phyloP scores from a whole-genome alignment of 2,797 vertebrate genomes.

The Cheirogaleus major region DNA sequence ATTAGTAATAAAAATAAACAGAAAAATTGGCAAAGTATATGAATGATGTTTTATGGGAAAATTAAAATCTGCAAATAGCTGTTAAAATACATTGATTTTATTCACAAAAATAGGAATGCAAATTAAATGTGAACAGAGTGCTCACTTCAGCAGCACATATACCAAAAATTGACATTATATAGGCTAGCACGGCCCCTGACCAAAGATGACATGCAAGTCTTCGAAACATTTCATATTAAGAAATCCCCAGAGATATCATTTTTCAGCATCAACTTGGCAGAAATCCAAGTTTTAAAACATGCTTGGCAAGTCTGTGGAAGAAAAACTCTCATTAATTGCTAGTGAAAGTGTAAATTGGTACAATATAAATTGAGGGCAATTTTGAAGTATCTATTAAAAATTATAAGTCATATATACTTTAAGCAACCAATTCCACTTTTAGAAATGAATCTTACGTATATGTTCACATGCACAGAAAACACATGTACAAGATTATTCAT shows the following conservation, averaged over 20 bases:
- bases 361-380: neutral
- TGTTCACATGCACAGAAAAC: neutral
- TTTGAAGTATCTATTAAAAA: neutral
- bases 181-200: neutral
- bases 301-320: neutral
- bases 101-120: neutral
- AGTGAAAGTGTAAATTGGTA: neutral
- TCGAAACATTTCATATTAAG: neutral
- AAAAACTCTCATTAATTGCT: neutral
- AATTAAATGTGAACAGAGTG: neutral
- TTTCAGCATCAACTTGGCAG: neutral
- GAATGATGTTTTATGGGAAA: neutral
- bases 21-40: neutral
- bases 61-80: neutral
- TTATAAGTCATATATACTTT: neutral
- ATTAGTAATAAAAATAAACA: neutral
- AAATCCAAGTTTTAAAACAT: neutral
- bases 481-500: neutral
- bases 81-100: neutral
- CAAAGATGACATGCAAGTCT: neutral
- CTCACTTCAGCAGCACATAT: neutral
- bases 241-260: neutral
- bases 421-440: neutral
- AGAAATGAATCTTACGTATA: neutral
- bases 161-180: neutral